Conservation (phyloP, 2,888 invertebrate species). For the Timema cristinae region DNA sequence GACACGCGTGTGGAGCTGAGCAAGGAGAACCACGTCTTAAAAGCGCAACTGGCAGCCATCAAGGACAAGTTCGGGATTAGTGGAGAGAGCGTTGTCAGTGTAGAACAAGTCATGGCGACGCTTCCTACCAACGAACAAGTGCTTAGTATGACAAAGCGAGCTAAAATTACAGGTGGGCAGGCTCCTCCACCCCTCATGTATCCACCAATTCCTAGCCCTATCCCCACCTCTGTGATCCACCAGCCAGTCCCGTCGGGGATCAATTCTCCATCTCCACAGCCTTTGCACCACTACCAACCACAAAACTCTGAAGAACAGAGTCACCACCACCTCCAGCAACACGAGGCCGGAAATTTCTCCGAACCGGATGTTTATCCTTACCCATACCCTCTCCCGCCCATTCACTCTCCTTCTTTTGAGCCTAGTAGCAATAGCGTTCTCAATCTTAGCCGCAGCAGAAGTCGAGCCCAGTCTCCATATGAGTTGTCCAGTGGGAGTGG, state of each 20-base stretch:
- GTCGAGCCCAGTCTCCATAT: constrained; percentile 66
- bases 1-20: constrained; percentile 90
- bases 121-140: constrained; percentile 82
- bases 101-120: constrained; percentile 84
- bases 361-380: constrained; percentile 23
- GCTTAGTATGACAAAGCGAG: constrained; percentile 75
- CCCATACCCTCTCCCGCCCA: constrained; percentile 35
- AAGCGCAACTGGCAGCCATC: constrained; percentile 88
- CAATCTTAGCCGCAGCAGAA: constrained; percentile 43
- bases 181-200: constrained; percentile 51
- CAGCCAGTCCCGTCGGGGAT: constrained; percentile 50
- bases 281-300: constrained; percentile 30
- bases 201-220: constrained; percentile 47
- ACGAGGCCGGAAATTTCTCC: constrained; percentile 45
- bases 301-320: constrained; percentile 25
- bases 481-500: constrained; percentile 74
- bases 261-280: constrained; percentile 41
- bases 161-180: constrained; percentile 44
- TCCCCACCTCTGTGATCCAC: constrained; percentile 59
- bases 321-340: constrained; percentile 36
- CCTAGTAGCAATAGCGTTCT: constrained; percentile 42
- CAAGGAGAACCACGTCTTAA: constrained; percentile 91
- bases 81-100: constrained; percentile 79
- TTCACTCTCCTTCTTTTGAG: constrained; percentile 45
- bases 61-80: constrained; percentile 90